phyloP scores from a whole-genome alignment of 2,888 invertebrate genomes.

The Conistra vaccinii region DNA sequence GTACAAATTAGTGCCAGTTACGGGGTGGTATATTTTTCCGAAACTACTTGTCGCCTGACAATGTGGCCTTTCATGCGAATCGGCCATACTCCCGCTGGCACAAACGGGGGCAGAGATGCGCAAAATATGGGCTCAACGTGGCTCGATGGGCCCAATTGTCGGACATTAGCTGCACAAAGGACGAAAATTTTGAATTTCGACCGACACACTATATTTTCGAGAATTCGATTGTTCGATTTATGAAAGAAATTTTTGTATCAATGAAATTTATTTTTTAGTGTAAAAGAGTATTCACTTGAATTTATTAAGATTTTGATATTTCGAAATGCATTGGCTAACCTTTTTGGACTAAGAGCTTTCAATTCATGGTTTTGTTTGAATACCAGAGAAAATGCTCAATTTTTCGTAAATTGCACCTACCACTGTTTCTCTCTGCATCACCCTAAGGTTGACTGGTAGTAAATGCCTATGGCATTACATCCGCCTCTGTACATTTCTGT shows the following conservation, averaged over 20 bases:
- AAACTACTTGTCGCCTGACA: slow-evolving; percentile 86
- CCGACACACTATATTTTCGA: slow-evolving; percentile 48
- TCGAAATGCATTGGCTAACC: neutral
- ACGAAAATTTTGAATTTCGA: slow-evolving; percentile 42
- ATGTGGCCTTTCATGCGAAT: slow-evolving; percentile 79
- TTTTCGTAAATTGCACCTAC: no score
- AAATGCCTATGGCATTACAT: no score
- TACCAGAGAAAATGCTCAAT: neutral
- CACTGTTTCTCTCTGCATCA: no score
- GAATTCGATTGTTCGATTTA: slow-evolving; percentile 62
- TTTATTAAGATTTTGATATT: neutral
- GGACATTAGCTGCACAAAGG: slow-evolving; percentile 69
- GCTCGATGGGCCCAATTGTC: slow-evolving; percentile 66
- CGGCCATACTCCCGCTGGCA: slow-evolving; percentile 68
- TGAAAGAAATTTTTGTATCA: slow-evolving; percentile 69
- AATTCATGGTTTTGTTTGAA: neutral
- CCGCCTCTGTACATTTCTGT: no score
- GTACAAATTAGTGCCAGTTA: slow-evolving; percentile 85
- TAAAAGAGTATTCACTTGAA: slow-evolving; percentile 1
- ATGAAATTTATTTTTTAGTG: slow-evolving; percentile 60
- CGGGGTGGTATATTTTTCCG: slow-evolving; percentile 88
- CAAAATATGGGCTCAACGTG: slow-evolving; percentile 75
- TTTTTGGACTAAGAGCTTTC: neutral
- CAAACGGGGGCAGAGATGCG: slow-evolving; percentile 81
- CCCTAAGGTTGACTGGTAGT: no score